phyloP scores from a whole-genome alignment of 2,113 vertebrate species.

The Chelonoidis abingdonii region DNA sequence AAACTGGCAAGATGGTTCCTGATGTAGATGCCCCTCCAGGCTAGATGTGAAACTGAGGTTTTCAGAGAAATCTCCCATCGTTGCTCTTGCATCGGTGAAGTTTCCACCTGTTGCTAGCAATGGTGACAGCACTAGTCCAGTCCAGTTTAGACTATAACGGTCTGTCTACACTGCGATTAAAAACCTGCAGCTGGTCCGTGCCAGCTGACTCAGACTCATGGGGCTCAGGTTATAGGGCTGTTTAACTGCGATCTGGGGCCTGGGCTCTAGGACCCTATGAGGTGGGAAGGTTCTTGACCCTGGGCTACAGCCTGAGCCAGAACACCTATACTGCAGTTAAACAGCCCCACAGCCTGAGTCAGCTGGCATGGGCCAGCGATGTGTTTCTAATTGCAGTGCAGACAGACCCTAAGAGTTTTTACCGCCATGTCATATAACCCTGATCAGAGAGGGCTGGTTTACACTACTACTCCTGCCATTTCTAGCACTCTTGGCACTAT shows the following conservation, averaged over 20 bases:
- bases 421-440: background rate
- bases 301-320: background rate
- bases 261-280: background rate
- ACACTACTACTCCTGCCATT: fast-evolving
- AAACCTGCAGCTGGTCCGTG: no score
- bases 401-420: background rate
- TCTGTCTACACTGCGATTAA: no score
- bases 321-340: background rate
- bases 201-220: background rate
- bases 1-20: background rate
- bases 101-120: background rate
- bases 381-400: background rate
- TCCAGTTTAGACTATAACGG: no score
- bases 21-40: background rate
- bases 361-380: background rate
- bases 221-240: fast-evolving
- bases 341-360: background rate
- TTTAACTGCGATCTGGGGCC: background rate
- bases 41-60: background rate
- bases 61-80: background rate
- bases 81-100: no score
- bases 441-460: background rate
- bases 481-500: background rate
- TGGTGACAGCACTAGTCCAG: background rate
- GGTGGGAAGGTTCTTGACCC: background rate